phyloP scores from a whole-genome alignment of 2,888 invertebrate species.

The Pristionchus japonicus region DNA sequence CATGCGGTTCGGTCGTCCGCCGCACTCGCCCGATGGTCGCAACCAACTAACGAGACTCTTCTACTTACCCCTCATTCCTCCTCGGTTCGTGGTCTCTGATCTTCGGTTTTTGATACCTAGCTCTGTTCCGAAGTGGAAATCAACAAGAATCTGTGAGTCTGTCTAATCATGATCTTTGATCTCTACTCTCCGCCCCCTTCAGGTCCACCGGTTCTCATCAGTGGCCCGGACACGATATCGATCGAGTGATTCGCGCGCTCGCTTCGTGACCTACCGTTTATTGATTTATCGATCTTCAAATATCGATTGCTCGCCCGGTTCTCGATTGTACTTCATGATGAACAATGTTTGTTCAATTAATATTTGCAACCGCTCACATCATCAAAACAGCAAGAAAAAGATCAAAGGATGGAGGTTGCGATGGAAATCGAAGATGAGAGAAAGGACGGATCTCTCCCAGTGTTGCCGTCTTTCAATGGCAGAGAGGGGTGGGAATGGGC shows the following conservation, averaged over 20 bases:
- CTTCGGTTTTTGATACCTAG: neutral
- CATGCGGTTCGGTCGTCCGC: conserved; percentile 19
- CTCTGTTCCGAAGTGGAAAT: too few relatives aligned
- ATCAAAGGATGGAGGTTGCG: neutral
- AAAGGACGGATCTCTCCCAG: neutral
- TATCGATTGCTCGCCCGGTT: neutral
- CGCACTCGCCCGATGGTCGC: neutral
- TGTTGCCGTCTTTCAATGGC: neutral
- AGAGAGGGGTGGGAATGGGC: neutral
- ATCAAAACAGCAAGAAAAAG: neutral
- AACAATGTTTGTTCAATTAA: neutral
- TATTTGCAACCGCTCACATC: neutral
- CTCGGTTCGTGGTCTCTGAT: conserved; percentile 3
- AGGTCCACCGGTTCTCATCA: neutral
- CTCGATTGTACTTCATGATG: neutral
- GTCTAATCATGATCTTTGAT: too few relatives aligned
- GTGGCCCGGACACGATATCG: conserved; percentile 32
- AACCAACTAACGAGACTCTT: conserved; percentile 19
- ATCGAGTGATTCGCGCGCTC: conserved; percentile 28
- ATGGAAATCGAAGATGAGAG: neutral
- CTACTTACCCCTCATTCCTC: conserved; percentile 10
- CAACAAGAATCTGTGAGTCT: too few relatives aligned
- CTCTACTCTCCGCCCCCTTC: neutral
- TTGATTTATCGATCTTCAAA: neutral
- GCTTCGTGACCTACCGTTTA: neutral